phyloP scores from a whole-genome alignment of 92 coral and sea anemone genomes.

The Scolanthus callimorphus region DNA sequence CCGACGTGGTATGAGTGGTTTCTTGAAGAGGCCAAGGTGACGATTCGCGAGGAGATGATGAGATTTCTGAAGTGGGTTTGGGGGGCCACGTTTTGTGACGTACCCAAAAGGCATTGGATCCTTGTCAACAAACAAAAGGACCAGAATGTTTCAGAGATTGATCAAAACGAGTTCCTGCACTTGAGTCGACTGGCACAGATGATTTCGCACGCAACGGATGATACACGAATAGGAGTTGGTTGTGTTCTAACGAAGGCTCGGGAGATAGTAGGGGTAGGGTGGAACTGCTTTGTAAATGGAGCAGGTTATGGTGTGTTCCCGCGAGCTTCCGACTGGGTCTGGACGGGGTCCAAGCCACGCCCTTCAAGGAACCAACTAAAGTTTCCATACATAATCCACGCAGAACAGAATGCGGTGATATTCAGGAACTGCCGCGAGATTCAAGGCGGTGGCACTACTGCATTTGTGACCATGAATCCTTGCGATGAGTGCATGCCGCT shows the following conservation, averaged over 20 bases:
- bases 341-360: not conserved
- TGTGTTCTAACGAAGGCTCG: constrained; percentile 16
- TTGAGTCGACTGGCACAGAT: constrained; percentile 25
- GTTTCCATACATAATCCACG: constrained; percentile 43
- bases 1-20: too few relatives aligned
- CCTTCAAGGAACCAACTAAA: not conserved
- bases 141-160: not conserved
- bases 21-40: not conserved
- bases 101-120: too few relatives aligned
- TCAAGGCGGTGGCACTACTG: not conserved
- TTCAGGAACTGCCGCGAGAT: constrained; percentile 28
- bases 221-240: constrained; percentile 34
- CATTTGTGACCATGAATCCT: constrained; percentile 45
- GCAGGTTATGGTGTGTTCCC: constrained; percentile 37
- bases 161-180: constrained; percentile 8
- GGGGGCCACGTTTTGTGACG: not conserved
- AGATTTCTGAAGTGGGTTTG: not conserved
- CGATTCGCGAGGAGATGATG: not conserved
- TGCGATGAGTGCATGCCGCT: constrained; percentile 43
- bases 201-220: constrained; percentile 37
- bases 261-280: constrained; percentile 34
- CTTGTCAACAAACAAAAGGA: not conserved
- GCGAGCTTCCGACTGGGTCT: constrained; percentile 3
- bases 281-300: constrained; percentile 39
- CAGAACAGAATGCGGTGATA: constrained; percentile 52